Evolutionary conservation across 2,888 invertebrate species (phyloP).

Genomic region (Gryllus longicercus): DNA sequence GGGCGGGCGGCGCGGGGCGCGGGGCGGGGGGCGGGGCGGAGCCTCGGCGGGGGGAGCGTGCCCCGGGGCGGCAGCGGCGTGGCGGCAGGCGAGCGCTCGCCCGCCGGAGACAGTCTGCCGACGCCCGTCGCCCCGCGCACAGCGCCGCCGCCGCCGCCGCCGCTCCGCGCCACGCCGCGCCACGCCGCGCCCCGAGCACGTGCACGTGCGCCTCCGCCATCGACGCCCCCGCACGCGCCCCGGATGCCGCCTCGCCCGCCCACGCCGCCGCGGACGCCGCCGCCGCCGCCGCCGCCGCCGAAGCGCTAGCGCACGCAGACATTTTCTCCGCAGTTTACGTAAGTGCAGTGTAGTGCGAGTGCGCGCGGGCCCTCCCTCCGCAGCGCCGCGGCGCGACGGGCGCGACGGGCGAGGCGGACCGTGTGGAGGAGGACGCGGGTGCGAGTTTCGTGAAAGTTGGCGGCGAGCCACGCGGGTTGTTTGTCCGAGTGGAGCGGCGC

Average conservation of each 20-base stretch:
- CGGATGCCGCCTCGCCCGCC: constrained; percentile 38
- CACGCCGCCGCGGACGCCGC: background rate
- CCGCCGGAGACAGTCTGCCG: background rate
- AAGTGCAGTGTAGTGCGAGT: background rate
- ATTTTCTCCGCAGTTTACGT: background rate
- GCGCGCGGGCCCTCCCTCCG: background rate
- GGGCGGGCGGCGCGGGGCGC: no score
- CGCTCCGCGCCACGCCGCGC: background rate
- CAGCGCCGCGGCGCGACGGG: no score
- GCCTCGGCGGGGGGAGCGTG: no score
- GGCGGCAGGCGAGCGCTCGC: background rate
- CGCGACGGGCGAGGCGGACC: no score
- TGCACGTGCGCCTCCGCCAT: background rate
- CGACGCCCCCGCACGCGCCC: constrained; percentile 34
- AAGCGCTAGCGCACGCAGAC: background rate
- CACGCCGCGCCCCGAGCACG: background rate
- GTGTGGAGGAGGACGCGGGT: no score
- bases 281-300: background rate
- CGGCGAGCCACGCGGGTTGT: no score
- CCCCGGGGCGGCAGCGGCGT: background rate
- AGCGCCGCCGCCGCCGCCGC: background rate
- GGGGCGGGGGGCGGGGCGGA: no score
- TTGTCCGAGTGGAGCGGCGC: no score
- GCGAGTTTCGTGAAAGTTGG: no score
- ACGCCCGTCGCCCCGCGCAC: background rate